Conservation (phyloP, 2,888 invertebrate genomes). For the Adelognathus sp. region DNA sequence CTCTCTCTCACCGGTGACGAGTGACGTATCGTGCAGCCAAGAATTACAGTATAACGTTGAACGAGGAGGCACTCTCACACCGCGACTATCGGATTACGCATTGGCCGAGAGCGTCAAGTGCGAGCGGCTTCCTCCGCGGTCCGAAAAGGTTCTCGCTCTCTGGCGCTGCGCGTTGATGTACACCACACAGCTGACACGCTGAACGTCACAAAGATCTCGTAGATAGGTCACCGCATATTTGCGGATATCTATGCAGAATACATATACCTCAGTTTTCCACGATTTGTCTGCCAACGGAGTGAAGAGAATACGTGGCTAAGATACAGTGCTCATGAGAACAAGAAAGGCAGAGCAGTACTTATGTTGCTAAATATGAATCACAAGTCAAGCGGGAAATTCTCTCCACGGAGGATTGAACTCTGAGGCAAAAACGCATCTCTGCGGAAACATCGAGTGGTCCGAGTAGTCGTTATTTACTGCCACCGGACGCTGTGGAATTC, state of each 20-base stretch:
- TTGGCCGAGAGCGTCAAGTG: constrained; percentile 44
- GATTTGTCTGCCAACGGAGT: background rate
- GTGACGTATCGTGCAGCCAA: constrained; percentile 12
- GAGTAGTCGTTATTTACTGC: constrained; percentile 10
- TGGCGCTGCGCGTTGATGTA: background rate
- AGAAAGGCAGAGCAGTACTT: background rate
- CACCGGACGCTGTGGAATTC: constrained; percentile 3
- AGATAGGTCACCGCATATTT: background rate
- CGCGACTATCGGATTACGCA: constrained; percentile 54
- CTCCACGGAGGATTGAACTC: background rate
- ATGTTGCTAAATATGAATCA: background rate
- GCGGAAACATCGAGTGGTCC: constrained; percentile 28
- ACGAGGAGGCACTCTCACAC: constrained; percentile 29
- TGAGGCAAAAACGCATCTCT: background rate
- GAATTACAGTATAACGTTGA: constrained; percentile 6
- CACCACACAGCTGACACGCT: background rate
- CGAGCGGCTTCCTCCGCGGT: constrained; percentile 47
- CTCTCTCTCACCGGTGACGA: constrained; percentile 13
- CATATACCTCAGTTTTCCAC: background rate
- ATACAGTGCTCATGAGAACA: background rate
- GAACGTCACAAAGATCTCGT: background rate
- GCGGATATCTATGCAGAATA: background rate
- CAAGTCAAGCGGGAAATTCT: background rate
- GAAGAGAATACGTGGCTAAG: background rate
- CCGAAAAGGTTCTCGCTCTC: background rate